These are phyloP conservation scores for Plebejus anna DNA, from an alignment of 2,888 invertebrate genomes.

Conservation along the genomic window DNA sequence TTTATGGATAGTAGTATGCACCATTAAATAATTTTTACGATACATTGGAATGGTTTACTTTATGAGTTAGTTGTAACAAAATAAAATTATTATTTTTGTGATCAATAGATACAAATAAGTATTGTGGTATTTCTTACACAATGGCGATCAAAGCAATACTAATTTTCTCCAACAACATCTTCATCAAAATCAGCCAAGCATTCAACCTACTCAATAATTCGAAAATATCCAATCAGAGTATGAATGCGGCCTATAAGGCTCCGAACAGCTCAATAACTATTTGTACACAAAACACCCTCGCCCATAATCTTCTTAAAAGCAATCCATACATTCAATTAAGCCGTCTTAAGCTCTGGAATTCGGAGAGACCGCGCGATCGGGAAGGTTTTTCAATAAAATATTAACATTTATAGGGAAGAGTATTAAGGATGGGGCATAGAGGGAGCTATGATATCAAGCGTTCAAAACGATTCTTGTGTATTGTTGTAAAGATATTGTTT, in stretches of 20 bases:
- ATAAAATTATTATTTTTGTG: too few species aligned
- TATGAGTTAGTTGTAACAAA: too few species aligned
- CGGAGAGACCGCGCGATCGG: slow-evolving; percentile 37
- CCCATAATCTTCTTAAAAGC: slow-evolving; percentile 45
- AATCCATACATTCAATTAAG: slow-evolving; percentile 52
- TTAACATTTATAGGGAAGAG: slow-evolving; percentile 40
- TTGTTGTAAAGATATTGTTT: too few species aligned
- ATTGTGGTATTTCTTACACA: not conserved
- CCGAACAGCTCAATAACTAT: slow-evolving; percentile 26
- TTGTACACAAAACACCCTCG: slow-evolving; percentile 40
- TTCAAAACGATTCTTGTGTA: too few species aligned
- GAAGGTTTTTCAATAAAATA: slow-evolving; percentile 46
- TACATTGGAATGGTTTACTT: too few species aligned
- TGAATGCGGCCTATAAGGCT: slow-evolving; percentile 2
- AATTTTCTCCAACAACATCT: not conserved
- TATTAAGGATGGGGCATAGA: slow-evolving; percentile 24
- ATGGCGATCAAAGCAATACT: not conserved
- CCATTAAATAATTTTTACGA: too few species aligned
- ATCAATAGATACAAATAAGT: not conserved
- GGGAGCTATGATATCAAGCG: slow-evolving; percentile 26
- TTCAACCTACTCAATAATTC: not conserved
- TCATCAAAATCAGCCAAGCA: not conserved
- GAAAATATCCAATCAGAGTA: not conserved
- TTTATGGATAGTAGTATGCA: too few species aligned
- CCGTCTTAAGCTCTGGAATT: slow-evolving; percentile 38